Evolutionary conservation across 2,888 invertebrate species (phyloP).

Genomic region (Agonopterix alstromeriana): DNA sequence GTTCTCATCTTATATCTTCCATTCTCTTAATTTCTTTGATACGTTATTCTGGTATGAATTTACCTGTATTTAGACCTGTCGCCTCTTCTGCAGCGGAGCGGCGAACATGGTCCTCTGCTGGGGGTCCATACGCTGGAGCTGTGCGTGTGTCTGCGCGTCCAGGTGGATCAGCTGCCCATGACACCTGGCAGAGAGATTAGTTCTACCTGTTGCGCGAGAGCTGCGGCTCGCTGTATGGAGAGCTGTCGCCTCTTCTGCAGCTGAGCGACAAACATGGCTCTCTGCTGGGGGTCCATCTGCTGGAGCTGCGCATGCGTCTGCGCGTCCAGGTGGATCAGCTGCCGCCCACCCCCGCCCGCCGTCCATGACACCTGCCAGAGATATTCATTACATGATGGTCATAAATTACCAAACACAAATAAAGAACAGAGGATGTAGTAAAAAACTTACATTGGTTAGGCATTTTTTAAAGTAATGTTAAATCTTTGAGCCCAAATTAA

Average conservation of each 20-base stretch:
- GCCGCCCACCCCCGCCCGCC: slow-evolving; percentile 72
- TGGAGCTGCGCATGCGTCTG: slow-evolving; percentile 90
- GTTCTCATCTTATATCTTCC: too few species aligned
- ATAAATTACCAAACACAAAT: too few species aligned
- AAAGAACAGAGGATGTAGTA: too few species aligned
- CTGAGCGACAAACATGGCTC: slow-evolving; percentile 87
- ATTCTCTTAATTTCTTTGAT: too few species aligned
- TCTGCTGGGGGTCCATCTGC: slow-evolving; percentile 87
- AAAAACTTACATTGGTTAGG: too few species aligned
- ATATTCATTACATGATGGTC: too few species aligned
- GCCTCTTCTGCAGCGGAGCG: slow-evolving; percentile 83
- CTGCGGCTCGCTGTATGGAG: slow-evolving; percentile 70
- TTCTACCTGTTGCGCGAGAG: slow-evolving; percentile 60
- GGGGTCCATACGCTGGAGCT: slow-evolving; percentile 88
- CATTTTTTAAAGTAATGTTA: too few species aligned
- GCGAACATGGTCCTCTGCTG: slow-evolving; percentile 88
- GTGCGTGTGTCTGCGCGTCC: slow-evolving; percentile 89
- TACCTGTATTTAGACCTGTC: slow-evolving; percentile 72
- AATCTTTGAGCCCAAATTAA: too few species aligned
- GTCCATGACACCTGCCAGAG: slow-evolving; percentile 62
- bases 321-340: slow-evolving; percentile 88
- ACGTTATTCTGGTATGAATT: too few species aligned
- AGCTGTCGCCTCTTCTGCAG: slow-evolving; percentile 80
- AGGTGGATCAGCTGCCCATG: slow-evolving; percentile 86
- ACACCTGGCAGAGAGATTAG: slow-evolving; percentile 47